Base-by-base conservation (phyloP, 2,113 vertebrate species). In the Psilopogon haemacephalus region DNA sequence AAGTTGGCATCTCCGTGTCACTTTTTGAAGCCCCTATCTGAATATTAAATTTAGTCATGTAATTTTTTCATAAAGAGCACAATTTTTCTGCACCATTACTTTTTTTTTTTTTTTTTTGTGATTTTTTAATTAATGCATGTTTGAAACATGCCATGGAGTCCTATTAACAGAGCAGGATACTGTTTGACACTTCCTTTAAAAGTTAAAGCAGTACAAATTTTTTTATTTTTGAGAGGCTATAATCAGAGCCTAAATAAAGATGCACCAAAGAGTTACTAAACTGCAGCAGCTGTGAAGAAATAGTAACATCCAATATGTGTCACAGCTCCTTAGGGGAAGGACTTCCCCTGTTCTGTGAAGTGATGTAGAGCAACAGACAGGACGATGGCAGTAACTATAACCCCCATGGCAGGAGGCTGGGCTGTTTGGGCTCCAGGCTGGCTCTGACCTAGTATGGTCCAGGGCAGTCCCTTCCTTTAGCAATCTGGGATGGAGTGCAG, bases 331-430 rank as follows among this genome's bases (percentile, higher is more conserved):
- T 11, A 23, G 30, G 37, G 20, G 32, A 33, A 42, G 56, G 52
- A 28, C 12, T 30, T 65, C 5, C 12, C 28, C 11, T 0, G 1
- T 15, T 12, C 56, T 18, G 32, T 2, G 0, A 27, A 6, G 23
- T 2, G 15, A 23, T 26, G 18, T 0, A 32, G 65, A 48, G 55
- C 0, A 3, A 69, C 4, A 55, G 48, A 30, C 23, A 44, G 48
- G 40, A 56, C 0, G 0, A 27, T 8, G 35, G 28, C 38, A 48
- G 72, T 9, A 20, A 10, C 38, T 6, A 2, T 3, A 44, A 56
- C 11, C 28, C 52, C 30, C 2, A 2, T 1, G 26, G 20, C 1
- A 5, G 50, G 32, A 35, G 21, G 32, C 21, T 35, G 21, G 17
- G 40, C 42, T 33, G 27, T 30, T 1, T 1, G 58, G 26, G 13